phyloP scores from a whole-genome alignment of 2,888 invertebrate genomes.

The Phasia obesa region DNA sequence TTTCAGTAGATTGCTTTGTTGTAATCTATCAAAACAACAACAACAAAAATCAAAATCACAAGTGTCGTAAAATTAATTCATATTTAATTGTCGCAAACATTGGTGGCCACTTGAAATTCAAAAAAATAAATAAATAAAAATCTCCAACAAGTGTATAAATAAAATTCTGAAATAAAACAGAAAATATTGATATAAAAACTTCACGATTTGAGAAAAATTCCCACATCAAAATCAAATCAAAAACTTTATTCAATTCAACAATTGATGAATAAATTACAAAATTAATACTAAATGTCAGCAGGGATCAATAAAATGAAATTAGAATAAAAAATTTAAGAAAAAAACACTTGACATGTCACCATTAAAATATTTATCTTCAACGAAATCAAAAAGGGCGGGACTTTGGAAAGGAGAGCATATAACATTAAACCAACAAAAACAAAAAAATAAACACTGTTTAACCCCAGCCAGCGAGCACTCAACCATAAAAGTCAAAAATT shows the following conservation, averaged over 20 bases:
- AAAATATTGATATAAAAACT: slow-evolving; percentile 67
- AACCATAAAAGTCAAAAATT: slow-evolving; percentile 8
- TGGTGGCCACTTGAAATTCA: slow-evolving; percentile 75
- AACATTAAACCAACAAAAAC: slow-evolving; percentile 14
- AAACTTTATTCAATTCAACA: slow-evolving; percentile 52
- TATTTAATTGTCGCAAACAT: slow-evolving; percentile 79
- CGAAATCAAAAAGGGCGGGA: slow-evolving; percentile 26
- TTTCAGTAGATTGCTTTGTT: neutral
- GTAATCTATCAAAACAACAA: neutral
- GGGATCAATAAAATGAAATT: slow-evolving; percentile 57
- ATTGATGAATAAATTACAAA: slow-evolving; percentile 42
- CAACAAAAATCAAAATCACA: slow-evolving; percentile 45
- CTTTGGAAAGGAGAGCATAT: slow-evolving; percentile 31
- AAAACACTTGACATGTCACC: slow-evolving; percentile 59
- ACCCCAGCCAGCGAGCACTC: neutral
- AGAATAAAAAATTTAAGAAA: slow-evolving; percentile 19
- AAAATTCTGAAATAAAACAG: slow-evolving; percentile 71
- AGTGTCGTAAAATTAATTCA: slow-evolving; percentile 76
- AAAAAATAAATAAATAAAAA: too few species aligned
- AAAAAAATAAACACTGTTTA: neutral
- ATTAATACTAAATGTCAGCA: slow-evolving; percentile 62
- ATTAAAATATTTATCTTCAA: slow-evolving; percentile 33
- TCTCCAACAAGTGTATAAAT: slow-evolving; percentile 42
- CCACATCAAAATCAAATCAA: slow-evolving; percentile 76
- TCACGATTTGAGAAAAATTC: slow-evolving; percentile 68